Percentiles rank a stretch among this genome's conserved stretches.
Conservation (phyloP, 2,797 vertebrate species). For the Ceyx erithaca region DNA sequence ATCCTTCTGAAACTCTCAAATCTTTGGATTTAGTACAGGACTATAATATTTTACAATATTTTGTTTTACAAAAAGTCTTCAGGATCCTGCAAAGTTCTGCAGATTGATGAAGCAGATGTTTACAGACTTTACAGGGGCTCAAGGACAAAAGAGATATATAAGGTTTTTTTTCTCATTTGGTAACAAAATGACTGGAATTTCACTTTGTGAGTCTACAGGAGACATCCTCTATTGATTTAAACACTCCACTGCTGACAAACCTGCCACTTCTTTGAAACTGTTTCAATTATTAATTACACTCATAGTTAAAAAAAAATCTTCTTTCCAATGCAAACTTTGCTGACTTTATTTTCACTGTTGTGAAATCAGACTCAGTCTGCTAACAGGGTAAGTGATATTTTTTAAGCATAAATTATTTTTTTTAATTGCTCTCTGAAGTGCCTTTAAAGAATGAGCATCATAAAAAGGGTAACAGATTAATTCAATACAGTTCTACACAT, state of each 20-base stretch:
- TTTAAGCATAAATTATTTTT: neutral
- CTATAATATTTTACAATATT: neutral
- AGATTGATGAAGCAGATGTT: neutral
- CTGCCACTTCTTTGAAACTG: neutral
- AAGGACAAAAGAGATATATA: neutral
- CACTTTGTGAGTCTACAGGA: neutral
- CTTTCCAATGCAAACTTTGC: neutral
- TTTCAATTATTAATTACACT: neutral
- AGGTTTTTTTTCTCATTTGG: neutral
- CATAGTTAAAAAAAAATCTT: neutral
- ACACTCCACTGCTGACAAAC: neutral
- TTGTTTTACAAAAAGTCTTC: neutral
- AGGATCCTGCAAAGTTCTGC: neutral
- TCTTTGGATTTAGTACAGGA: constrained; percentile 1
- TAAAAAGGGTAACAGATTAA: neutral
- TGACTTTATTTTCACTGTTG: neutral
- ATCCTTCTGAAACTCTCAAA: neutral
- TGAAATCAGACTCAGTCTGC: neutral
- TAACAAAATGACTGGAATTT: neutral
- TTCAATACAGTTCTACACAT: neutral
- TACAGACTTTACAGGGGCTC: neutral
- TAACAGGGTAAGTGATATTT: neutral
- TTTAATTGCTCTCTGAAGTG: neutral
- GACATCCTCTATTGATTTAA: neutral
- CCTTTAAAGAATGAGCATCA: neutral